These are phyloP conservation scores for Metacarcinus magister DNA, from an alignment of 2,888 invertebrate species.

Conservation along the genomic window DNA sequence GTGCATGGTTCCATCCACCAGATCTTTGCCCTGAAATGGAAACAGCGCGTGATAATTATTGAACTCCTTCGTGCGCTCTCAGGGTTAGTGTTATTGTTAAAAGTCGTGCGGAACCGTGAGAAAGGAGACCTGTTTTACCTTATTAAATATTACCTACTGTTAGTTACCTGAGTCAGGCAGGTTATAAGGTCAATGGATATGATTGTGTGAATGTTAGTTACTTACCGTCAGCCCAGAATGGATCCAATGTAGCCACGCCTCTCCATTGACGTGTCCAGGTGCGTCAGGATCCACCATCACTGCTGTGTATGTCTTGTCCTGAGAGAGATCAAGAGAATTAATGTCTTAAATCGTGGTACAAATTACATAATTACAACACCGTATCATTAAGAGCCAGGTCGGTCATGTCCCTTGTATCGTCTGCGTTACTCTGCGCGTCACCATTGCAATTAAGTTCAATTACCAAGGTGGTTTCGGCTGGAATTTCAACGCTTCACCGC, in stretches of 20 bases:
- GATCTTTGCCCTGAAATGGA: constrained; percentile 4
- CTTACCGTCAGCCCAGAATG: constrained; percentile 64
- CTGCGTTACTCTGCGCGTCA: not conserved
- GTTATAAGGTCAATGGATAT: not conserved
- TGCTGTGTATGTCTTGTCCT: constrained; percentile 50
- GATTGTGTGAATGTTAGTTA: constrained; percentile 7
- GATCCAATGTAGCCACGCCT: constrained; percentile 64
- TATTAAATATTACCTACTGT: not conserved
- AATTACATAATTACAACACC: not conserved
- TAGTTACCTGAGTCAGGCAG: not conserved
- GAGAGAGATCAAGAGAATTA: not conserved
- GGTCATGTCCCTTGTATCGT: not conserved
- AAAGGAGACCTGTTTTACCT: not conserved
- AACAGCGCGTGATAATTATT: not conserved
- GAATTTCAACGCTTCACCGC: not conserved
- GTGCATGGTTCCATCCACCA: not conserved
- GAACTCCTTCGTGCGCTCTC: not conserved
- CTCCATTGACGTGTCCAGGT: not conserved
- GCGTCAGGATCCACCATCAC: constrained; percentile 64
- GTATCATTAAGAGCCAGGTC: not conserved
- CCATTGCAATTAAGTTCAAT: not conserved
- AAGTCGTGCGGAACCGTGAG: not conserved
- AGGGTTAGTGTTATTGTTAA: not conserved
- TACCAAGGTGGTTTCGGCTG: not conserved
- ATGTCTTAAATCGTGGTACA: not conserved